Percentiles rank a stretch among this genome's conserved stretches.
phyloP scores from a whole-genome alignment of 1,140 invertebrate species.

The Tyrophagus putrescentiae region DNA sequence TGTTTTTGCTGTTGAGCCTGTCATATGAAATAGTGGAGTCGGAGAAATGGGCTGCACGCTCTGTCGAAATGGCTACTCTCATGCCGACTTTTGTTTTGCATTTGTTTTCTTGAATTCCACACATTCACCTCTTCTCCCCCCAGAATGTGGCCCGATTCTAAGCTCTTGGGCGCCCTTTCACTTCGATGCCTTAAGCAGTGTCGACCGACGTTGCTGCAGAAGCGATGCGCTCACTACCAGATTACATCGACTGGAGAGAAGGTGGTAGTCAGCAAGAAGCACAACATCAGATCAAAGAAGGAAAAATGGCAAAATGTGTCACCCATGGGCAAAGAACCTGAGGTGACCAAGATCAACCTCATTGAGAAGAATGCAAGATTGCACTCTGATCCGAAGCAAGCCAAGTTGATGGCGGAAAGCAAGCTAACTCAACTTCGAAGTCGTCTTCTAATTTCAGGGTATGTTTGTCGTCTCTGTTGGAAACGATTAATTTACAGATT shows the following conservation, averaged over 20 bases:
- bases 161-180: background rate
- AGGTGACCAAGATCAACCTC: background rate
- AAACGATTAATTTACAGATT: background rate
- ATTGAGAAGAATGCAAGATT: constrained; percentile 9
- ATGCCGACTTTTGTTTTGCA: no score
- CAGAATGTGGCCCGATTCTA: background rate
- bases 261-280: constrained; percentile 11
- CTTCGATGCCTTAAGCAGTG: background rate
- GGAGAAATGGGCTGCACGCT: no score
- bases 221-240: background rate
- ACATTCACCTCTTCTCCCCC: no score
- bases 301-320: constrained; percentile 16
- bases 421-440: constrained; percentile 4
- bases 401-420: background rate
- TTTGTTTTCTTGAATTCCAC: no score
- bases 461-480: background rate
- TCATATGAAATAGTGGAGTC: no score
- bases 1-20: no score
- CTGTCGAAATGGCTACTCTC: no score
- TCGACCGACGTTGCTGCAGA: background rate
- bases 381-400: constrained; percentile 11
- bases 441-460: background rate
- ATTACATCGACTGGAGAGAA: constrained; percentile 12
- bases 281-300: background rate
- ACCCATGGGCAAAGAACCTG: constrained; percentile 7